Conservation (phyloP, 2,113 vertebrate species). For the Hippocampus barbouri region DNA sequence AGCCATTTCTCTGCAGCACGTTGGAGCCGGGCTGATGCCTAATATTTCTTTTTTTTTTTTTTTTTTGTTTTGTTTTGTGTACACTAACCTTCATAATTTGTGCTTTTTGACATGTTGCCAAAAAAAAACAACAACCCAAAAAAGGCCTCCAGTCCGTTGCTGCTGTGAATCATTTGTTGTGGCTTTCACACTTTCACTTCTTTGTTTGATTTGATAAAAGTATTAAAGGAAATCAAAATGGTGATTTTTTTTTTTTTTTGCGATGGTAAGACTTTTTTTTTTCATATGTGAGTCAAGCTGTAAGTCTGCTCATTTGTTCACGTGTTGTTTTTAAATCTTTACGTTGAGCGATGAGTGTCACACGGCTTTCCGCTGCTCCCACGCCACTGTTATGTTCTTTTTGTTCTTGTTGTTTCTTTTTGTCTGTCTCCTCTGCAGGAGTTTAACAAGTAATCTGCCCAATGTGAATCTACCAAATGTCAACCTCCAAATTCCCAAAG, state of each 20-base stretch:
- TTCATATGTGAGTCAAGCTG: conserved; percentile 21
- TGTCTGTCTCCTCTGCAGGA: conserved; percentile 99
- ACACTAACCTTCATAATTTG: conserved; percentile 71
- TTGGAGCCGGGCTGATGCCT: conserved; percentile 48
- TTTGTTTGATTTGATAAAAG: conserved; percentile 19
- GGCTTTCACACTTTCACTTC: conserved; percentile 44
- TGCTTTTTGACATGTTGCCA: conserved; percentile 53
- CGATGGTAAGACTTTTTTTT: background rate
- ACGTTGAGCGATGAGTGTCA: conserved; percentile 72
- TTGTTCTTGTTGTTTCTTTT: conserved; percentile 81
- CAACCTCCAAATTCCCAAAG: conserved; percentile 99
- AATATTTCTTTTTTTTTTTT: conserved; percentile 55
- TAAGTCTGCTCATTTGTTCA: conserved; percentile 42
- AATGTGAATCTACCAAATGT: conserved; percentile 99
- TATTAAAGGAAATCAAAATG: background rate
- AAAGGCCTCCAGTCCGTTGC: conserved; percentile 44
- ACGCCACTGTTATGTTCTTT: conserved; percentile 98
- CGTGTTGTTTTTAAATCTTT: conserved; percentile 56
- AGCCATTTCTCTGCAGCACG: conserved; percentile 39
- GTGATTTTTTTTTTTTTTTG: conserved; percentile 9
- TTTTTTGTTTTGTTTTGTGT: conserved; percentile 41
- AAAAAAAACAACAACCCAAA: conserved; percentile 17
- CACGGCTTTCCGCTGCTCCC: conserved; percentile 89
- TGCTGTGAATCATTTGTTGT: conserved; percentile 38
- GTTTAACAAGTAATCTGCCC: conserved; percentile 99